Conservation (phyloP, 2,888 invertebrate species). For the Thereva nobilitata region DNA sequence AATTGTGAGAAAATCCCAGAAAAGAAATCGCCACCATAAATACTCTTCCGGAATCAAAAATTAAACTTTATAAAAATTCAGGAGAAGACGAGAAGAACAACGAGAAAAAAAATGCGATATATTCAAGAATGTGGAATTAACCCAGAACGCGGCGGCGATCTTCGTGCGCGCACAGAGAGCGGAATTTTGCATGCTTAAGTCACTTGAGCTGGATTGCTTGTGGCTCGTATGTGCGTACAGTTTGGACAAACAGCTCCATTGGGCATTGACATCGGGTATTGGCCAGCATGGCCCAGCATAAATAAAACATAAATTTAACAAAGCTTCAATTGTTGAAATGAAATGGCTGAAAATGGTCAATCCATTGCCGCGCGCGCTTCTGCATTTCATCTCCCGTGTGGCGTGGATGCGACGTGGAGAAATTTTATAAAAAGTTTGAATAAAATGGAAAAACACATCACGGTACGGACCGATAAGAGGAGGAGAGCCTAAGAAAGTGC, state of each 20-base stretch:
- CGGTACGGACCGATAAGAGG: too few relatives aligned
- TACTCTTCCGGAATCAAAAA: too few relatives aligned
- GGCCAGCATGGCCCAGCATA: constrained; percentile 27
- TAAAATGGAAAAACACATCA: constrained; percentile 15
- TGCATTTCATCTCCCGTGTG: constrained; percentile 4
- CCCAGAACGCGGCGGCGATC: too few relatives aligned
- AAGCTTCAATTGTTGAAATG: constrained; percentile 15
- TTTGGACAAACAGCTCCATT: background rate
- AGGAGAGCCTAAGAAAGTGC: too few relatives aligned
- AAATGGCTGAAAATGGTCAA: constrained; percentile 14
- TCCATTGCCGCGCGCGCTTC: constrained; percentile 3
- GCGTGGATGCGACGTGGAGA: constrained; percentile 26
- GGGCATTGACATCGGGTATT: constrained; percentile 26
- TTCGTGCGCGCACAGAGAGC: too few relatives aligned
- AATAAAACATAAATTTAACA: constrained; percentile 34
- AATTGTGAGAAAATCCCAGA: too few relatives aligned
- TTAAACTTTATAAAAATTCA: too few relatives aligned
- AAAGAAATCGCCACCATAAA: too few relatives aligned
- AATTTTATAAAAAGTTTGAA: constrained; percentile 27
- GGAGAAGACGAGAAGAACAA: too few relatives aligned
- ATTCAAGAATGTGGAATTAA: too few relatives aligned
- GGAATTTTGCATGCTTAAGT: too few relatives aligned
- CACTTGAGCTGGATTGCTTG: background rate
- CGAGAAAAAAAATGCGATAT: too few relatives aligned
- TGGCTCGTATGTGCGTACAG: constrained; percentile 23